Evolutionary conservation across 2,113 vertebrate species (phyloP).

Genomic region (Bufo bufo): DNA sequence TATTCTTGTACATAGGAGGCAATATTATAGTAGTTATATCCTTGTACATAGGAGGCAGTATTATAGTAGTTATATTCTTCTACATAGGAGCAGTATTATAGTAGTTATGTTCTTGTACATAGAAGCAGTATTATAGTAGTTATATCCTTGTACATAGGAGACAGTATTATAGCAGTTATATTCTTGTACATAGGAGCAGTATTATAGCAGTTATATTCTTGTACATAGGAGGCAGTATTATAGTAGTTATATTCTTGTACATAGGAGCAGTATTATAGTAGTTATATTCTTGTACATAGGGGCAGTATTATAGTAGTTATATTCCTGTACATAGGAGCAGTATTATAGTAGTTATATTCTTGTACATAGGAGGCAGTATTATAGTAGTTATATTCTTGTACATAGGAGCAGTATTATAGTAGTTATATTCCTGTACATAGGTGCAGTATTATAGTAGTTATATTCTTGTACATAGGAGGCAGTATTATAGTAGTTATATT

Average conservation of each 20-base stretch:
- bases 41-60: neutral
- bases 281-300: conserved; percentile 3
- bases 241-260: conserved; percentile 4
- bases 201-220: conserved; percentile 10
- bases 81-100: neutral
- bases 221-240: neutral
- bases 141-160: neutral
- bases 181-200: neutral
- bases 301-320: conserved; percentile 1
- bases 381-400: conserved; percentile 6
- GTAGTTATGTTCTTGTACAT: neutral
- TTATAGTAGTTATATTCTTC: neutral
- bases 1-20: neutral
- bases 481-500: conserved; percentile 19
- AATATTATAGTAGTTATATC: neutral
- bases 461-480: neutral
- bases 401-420: conserved; percentile 3
- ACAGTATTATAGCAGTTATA: conserved; percentile 5
- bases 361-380: neutral
- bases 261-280: conserved; percentile 11
- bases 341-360: conserved; percentile 17
- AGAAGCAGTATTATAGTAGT: conserved; percentile 5
- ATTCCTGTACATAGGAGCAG: neutral
- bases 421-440: conserved; percentile 2
- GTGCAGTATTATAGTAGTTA: neutral